Percentiles rank a stretch among this genome's conserved stretches.
These are phyloP conservation scores for Thera obeliscata DNA, from an alignment of 2,888 invertebrate genomes.

Conservation along the genomic window DNA sequence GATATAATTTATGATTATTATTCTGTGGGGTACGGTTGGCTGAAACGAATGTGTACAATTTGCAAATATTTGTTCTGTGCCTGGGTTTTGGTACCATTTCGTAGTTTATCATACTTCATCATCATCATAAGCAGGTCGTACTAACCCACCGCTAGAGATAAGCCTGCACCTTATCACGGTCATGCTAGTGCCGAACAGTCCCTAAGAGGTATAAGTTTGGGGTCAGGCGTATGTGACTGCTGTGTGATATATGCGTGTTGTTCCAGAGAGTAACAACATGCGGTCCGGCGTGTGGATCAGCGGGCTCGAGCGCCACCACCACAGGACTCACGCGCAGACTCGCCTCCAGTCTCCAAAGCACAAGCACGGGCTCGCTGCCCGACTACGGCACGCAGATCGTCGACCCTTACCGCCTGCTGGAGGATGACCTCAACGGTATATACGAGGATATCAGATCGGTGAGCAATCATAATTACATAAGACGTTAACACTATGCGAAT, in stretches of 20 bases:
- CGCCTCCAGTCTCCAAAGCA: slow-evolving; percentile 89
- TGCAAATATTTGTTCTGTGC: too few species aligned
- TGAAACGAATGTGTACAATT: too few species aligned
- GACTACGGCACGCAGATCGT: slow-evolving; percentile 89
- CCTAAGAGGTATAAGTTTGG: too few species aligned
- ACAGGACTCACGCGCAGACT: slow-evolving; percentile 72
- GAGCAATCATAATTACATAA: slow-evolving; percentile 44
- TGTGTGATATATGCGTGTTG: slow-evolving; percentile 16
- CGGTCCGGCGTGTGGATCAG: slow-evolving; percentile 69
- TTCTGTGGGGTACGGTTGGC: too few species aligned
- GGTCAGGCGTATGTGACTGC: not conserved
- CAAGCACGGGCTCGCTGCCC: slow-evolving; percentile 91
- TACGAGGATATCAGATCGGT: slow-evolving; percentile 95
- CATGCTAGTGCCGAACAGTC: too few species aligned
- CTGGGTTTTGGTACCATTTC: too few species aligned
- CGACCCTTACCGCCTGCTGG: slow-evolving; percentile 93
- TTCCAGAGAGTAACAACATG: slow-evolving; percentile 78
- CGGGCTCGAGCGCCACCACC: slow-evolving; percentile 58
- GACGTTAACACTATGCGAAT: too few species aligned
- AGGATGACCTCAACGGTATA: slow-evolving; percentile 94
- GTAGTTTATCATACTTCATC: too few species aligned
- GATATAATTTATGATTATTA: too few species aligned
- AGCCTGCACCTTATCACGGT: too few species aligned
- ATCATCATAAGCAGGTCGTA: too few species aligned
- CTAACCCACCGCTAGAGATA: too few species aligned